These are phyloP conservation scores for Diplodus sargus DNA, from an alignment of 2,797 vertebrate genomes.

Conservation along the genomic window DNA sequence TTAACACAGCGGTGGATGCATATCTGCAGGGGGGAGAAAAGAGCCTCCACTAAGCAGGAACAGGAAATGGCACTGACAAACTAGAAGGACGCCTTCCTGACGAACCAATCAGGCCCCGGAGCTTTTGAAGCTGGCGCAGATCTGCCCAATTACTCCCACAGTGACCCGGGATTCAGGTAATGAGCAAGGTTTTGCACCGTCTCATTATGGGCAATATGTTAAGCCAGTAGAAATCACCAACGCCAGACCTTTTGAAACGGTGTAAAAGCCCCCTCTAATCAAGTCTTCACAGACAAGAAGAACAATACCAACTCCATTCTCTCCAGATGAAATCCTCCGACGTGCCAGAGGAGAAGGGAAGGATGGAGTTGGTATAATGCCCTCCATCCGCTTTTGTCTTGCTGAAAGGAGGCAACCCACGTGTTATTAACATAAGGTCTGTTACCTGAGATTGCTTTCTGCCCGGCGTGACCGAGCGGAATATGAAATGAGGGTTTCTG, in stretches of 20 bases:
- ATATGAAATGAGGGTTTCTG: slow-evolving; percentile 78
- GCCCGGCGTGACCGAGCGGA: slow-evolving; percentile 77
- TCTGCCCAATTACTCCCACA: slow-evolving; percentile 56
- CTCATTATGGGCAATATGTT: slow-evolving; percentile 48
- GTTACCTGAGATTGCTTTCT: slow-evolving; percentile 86
- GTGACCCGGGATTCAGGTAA: slow-evolving; percentile 64
- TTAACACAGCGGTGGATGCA: not conserved
- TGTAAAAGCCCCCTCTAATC: slow-evolving; percentile 72
- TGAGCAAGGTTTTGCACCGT: slow-evolving; percentile 43
- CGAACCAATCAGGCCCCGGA: slow-evolving; percentile 33
- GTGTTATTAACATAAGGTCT: slow-evolving; percentile 81
- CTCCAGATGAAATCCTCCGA: slow-evolving; percentile 53
- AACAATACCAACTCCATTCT: slow-evolving; percentile 60
- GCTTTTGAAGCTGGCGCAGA: slow-evolving; percentile 52
- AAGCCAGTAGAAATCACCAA: slow-evolving; percentile 52
- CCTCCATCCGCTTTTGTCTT: slow-evolving; percentile 70
- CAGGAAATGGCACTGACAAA: slow-evolving; percentile 21
- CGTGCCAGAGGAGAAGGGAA: slow-evolving; percentile 47
- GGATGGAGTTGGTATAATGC: slow-evolving; percentile 45
- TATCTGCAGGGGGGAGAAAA: not conserved
- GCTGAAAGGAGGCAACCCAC: slow-evolving; percentile 72
- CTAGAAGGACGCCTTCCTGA: slow-evolving; percentile 23
- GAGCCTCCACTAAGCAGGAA: not conserved
- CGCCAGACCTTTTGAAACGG: slow-evolving; percentile 47
- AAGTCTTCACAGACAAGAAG: slow-evolving; percentile 61